phyloP scores from a whole-genome alignment of 2,113 vertebrate genomes.

The Podiceps cristatus region DNA sequence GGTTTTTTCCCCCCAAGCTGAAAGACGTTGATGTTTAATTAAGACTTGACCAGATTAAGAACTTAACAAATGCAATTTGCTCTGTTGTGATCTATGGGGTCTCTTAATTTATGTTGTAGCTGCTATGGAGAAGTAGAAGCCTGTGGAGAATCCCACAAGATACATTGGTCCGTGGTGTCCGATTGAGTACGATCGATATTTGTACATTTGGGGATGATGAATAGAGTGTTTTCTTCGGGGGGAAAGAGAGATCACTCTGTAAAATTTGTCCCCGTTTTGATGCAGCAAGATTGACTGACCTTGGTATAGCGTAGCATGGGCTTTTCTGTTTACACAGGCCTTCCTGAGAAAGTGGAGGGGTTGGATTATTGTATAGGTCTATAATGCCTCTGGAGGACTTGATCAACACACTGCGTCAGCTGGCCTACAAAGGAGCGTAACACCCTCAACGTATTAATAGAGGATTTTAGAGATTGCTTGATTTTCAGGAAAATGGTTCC shows the following conservation, averaged over 20 bases:
- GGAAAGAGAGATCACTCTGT: background rate
- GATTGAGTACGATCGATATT: background rate
- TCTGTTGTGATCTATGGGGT: background rate
- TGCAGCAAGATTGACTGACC: background rate
- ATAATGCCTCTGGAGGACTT: background rate
- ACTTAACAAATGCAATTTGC: background rate
- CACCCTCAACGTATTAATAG: background rate
- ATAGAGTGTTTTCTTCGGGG: background rate
- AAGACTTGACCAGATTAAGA: background rate
- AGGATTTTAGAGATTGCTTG: background rate
- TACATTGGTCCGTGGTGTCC: background rate
- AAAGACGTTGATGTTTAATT: background rate
- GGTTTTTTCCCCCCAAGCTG: rapidly evolving
- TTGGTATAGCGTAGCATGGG: background rate
- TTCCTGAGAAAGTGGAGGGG: background rate
- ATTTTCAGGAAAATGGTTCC: background rate
- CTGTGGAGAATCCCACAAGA: background rate
- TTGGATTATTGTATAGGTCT: background rate
- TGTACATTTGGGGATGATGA: background rate
- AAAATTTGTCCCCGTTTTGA: background rate
- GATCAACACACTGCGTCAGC: background rate
- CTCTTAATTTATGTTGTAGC: background rate
- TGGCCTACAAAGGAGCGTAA: background rate
- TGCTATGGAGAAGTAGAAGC: background rate
- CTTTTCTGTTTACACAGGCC: background rate